Base-by-base conservation (phyloP, 1,140 invertebrate species). In the Drosophila tsacasi region DNA sequence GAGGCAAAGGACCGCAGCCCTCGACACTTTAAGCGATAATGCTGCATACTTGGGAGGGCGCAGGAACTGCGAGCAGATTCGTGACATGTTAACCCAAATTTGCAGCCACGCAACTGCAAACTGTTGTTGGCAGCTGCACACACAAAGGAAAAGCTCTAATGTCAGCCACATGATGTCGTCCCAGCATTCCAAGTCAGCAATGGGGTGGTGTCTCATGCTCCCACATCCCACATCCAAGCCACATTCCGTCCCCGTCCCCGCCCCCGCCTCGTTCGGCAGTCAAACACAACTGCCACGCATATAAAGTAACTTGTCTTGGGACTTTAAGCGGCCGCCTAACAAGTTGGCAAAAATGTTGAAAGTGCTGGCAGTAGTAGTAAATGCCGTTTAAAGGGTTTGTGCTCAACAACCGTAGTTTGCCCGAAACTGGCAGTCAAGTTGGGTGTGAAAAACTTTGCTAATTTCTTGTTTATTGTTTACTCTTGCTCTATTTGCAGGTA, bases 31-130 rank as follows among this genome's bases (percentile, higher is more conserved):
- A 76, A 89, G 77, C 83, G 67, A 87, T 84, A 89, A 87, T 89
- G 68, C 67, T 74, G 84, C 84, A 84, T 83, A 81, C 77, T 78
- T 83, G 67, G 68, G 49, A 81, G 72, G 64, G 81, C 55, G 57
- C 40, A 58, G 66, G 44, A 77, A 47, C 49, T 77, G 74, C 67
- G 57, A 82, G 71, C 81, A 63, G 67, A 83, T 76, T 76, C 71
- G 81, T 89, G 89, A 85, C 89, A 91, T 91, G 89, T 91, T 91
- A 91, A 91, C 89, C 89, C 79, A 91, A 91, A 91, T 91, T 83
- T 91, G 77, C 75, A 79, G 79, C 78, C 74, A 85, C 78, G 64
- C 81, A 81, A 68, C 74, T 49, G 69, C 54, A 73, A 89, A 85
- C 81, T 85, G 85, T 60, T 90, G 72, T 85, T 90, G 85, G 81